Evolutionary conservation across 2,113 vertebrate species (phyloP).

Genomic region (Malaclemys terrapin): DNA sequence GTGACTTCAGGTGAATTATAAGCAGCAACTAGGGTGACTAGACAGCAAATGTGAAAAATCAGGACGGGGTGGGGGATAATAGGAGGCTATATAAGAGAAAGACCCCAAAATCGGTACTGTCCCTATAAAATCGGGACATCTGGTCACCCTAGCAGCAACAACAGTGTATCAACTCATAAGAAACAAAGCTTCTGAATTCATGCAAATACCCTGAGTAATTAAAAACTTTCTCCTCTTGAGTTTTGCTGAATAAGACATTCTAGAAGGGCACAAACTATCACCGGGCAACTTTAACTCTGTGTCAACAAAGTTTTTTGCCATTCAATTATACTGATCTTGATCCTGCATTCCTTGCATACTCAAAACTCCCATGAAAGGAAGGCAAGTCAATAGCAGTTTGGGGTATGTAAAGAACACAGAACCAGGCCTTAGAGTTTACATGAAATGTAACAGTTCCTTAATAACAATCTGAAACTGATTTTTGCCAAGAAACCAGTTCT

Average conservation of each 20-base stretch:
- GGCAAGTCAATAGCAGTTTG: background rate
- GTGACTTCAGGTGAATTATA: background rate
- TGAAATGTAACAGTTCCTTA: background rate
- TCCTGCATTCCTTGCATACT: background rate
- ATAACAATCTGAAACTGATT: slow-evolving; percentile 38
- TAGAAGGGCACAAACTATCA: background rate
- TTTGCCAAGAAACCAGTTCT: slow-evolving; percentile 43
- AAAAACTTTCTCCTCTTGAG: background rate
- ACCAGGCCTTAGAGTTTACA: background rate
- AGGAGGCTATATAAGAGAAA: too few relatives aligned
- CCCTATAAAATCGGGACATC: too few relatives aligned
- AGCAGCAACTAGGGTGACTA: background rate
- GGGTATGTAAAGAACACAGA: background rate
- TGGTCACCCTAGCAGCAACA: background rate
- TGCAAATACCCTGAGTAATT: background rate
- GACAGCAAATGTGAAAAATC: too few relatives aligned
- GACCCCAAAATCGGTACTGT: too few relatives aligned
- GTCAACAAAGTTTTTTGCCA: background rate
- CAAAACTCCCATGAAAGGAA: background rate
- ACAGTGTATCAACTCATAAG: background rate
- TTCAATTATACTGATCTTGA: background rate
- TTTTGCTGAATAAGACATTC: background rate
- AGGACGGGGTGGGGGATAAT: too few relatives aligned
- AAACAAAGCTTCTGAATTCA: background rate
- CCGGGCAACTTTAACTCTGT: background rate